Evolutionary conservation across 2,888 invertebrate genomes (phyloP).

Genomic region (Belgica antarctica): DNA sequence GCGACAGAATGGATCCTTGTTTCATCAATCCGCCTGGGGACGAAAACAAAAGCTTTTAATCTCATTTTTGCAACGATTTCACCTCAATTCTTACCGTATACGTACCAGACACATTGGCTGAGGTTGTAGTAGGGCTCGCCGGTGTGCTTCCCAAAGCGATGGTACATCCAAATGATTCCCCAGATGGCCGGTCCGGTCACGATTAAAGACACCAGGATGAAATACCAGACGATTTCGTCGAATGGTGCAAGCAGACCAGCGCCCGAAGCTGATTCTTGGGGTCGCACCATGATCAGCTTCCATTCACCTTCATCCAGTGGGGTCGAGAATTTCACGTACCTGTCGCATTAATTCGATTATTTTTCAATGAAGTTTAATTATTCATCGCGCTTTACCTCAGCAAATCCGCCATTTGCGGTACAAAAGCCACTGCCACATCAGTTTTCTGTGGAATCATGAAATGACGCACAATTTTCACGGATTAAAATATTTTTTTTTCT

Average conservation of each 20-base stretch:
- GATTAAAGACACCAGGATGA: slow-evolving; percentile 69
- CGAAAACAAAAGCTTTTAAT: not conserved
- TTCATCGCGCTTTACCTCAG: slow-evolving; percentile 58
- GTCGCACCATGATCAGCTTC: slow-evolving; percentile 77
- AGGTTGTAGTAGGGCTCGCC: slow-evolving; percentile 62
- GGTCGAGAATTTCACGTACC: slow-evolving; percentile 52
- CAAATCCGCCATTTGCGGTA: slow-evolving; percentile 65
- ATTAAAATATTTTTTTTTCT: slow-evolving; percentile 47
- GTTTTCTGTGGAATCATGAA: slow-evolving; percentile 59
- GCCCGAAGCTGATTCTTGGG: slow-evolving; percentile 76
- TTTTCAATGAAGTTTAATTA: slow-evolving; percentile 56
- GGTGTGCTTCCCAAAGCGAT: slow-evolving; percentile 62
- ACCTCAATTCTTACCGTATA: slow-evolving; percentile 69
- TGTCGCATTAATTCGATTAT: slow-evolving; percentile 45
- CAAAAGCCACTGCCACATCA: slow-evolving; percentile 76
- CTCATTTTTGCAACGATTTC: too few relatives aligned
- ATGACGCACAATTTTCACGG: slow-evolving; percentile 31
- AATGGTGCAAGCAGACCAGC: slow-evolving; percentile 82
- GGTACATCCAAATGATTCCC: slow-evolving; percentile 64
- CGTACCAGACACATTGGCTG: slow-evolving; percentile 79
- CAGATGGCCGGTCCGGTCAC: slow-evolving; percentile 78
- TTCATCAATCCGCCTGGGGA: slow-evolving; percentile 69
- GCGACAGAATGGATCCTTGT: slow-evolving; percentile 79
- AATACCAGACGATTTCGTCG: slow-evolving; percentile 67
- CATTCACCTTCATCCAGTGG: slow-evolving; percentile 72